phyloP scores from a whole-genome alignment of 35 echinoderm and acorn worm genomes.

The Stichopus chloronotus region DNA sequence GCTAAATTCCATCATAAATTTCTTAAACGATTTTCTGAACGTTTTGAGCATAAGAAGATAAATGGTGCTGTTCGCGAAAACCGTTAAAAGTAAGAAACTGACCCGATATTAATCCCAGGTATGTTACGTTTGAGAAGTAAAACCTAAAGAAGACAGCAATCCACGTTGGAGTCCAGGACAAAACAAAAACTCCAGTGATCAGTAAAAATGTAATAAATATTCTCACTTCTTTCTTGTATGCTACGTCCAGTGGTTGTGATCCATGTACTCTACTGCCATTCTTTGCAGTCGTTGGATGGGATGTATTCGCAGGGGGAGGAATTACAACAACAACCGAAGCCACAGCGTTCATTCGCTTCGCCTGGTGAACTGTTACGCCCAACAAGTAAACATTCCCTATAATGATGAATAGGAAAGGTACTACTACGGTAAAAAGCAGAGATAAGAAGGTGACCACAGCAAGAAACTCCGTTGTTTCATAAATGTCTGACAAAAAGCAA shows the following conservation, averaged over 20 bases:
- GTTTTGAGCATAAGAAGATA: constrained; percentile 2
- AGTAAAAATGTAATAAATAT: neutral
- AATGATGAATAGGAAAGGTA: neutral
- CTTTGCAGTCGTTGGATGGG: no score
- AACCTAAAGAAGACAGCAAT: neutral
- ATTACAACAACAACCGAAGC: neutral
- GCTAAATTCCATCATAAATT: neutral
- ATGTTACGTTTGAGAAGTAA: neutral
- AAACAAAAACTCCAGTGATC: neutral
- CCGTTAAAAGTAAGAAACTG: neutral
- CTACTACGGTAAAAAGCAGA: neutral
- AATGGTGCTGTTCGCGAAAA: neutral
- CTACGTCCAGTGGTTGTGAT: neutral
- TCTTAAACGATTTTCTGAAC: neutral
- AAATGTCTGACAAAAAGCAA: neutral
- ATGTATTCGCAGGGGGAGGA: no score
- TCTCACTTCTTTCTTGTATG: neutral
- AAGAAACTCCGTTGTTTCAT: neutral
- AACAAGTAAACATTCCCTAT: neutral
- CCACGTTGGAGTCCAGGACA: neutral
- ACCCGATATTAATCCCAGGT: neutral
- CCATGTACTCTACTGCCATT: no score
- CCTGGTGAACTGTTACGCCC: neutral
- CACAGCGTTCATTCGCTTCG: neutral
- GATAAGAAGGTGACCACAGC: neutral